Conservation (phyloP, 2,113 vertebrate genomes). For the Silurus asotus region DNA sequence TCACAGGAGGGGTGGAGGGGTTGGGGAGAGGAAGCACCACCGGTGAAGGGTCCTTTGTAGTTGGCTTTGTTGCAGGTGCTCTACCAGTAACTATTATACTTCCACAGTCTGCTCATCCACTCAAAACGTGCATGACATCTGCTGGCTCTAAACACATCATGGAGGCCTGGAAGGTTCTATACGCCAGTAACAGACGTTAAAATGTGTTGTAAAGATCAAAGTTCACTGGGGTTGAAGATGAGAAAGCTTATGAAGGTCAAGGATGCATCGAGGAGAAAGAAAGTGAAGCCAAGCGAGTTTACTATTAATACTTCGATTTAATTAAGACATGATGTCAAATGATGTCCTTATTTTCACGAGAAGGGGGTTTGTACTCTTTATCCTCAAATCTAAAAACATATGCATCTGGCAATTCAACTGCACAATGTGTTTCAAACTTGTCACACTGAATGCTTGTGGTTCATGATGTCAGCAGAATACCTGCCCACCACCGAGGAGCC, state of each 20-base stretch:
- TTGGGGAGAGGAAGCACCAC: slow-evolving; percentile 73
- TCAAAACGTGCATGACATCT: slow-evolving; percentile 73
- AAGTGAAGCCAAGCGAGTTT: neutral
- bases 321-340: slow-evolving; percentile 11
- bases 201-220: slow-evolving; percentile 20
- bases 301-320: neutral
- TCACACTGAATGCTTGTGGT: slow-evolving; percentile 68
- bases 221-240: slow-evolving; percentile 4
- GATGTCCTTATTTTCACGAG: slow-evolving; percentile 1
- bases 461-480: slow-evolving; percentile 66
- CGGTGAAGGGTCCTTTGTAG: slow-evolving; percentile 76
- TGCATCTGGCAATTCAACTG: slow-evolving; percentile 52
- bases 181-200: neutral
- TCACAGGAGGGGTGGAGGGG: slow-evolving; percentile 66
- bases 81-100: slow-evolving; percentile 77
- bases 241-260: neutral
- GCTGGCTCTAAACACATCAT: slow-evolving; percentile 59
- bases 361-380: neutral
- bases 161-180: slow-evolving; percentile 31
- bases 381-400: slow-evolving; percentile 10
- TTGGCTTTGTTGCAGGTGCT: slow-evolving; percentile 80
- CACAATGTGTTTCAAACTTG: slow-evolving; percentile 74
- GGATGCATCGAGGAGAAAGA: neutral
- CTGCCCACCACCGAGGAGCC: slow-evolving; percentile 65
- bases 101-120: slow-evolving; percentile 67